Base-by-base conservation (phyloP, 2,797 vertebrate genomes). In the Hipposideros larvatus region DNA sequence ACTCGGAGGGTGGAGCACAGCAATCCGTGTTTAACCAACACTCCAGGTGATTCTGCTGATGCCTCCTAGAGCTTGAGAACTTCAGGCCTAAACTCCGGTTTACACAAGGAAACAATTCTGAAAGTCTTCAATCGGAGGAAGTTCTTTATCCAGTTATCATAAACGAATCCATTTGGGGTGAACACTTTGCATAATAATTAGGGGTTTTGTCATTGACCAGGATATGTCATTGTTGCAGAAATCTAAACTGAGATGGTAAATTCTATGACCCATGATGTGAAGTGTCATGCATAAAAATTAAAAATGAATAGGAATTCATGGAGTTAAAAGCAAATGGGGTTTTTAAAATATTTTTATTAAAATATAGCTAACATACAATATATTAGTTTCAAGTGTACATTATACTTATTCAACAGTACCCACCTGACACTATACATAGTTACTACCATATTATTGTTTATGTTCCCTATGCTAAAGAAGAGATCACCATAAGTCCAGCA, bases 291-390 rank as follows among this genome's bases (percentile, higher is more conserved):
- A 34, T 65, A 51, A 86, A 92, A 88, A 61, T 22, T 24, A 66
- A 88, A 63, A 57, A 66, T n/a, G 63, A 75, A 78, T 41, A 80
- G 26, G 31, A 66, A 68, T 51, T 86, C 26, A 85, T 51, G 19
- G 57, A 96, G 59, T 80, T 73, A 79, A 59, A 90, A 90, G 26
- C 70, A 94, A 94, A 78, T 18, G 43, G 51, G 22, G 43, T 77
- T 75, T 15, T 51, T 14, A 51, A 51, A 51, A 14, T 0, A 14
- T 51, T 51, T 51, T 51, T 51, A 51, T 51, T 51, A 51, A 51
- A 51, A 51, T 51, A 51, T 14, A 14, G 14, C 48, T 15, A 51
- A 51, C 48, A 51, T 51, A 51, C 48, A 15, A 15, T 51, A 51
- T 51, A 51, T 51, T 51, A 15, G 48, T 51, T 51, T 51, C 48